Base-by-base conservation (phyloP, 2,888 invertebrate species). In the Quadroppia sp. region DNA sequence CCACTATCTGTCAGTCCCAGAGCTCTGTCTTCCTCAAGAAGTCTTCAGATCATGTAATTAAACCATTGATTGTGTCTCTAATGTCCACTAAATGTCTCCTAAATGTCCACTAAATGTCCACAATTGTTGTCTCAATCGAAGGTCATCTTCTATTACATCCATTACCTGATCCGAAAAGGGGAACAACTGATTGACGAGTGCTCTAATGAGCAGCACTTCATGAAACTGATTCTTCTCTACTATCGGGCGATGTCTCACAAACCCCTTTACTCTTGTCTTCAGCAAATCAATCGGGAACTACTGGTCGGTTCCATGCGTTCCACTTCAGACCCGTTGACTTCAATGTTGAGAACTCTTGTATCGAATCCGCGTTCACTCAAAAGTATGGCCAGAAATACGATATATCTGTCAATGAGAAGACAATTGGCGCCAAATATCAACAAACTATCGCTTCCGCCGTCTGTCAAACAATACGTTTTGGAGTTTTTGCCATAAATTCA, bases 101-200 rank as follows among this genome's bases (percentile, higher is more conserved):
- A 36, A 36, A 36, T 11, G 4, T 36, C 36, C n/a, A n/a, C n/a
- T n/a, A n/a, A n/a, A n/a, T n/a, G n/a, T n/a, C n/a, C n/a, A n/a
- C n/a, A n/a, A n/a, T n/a, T n/a, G n/a, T 72, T 4, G 30, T 72
- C 20, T 53, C 30, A 71, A 70, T 77, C 70, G 80, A 86, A 87
- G 83, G 86, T 88, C 77, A 83, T 89, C 70, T 89, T 88, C 80
- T 88, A 88, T 81, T 90, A 88, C 80, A 87, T 90, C 77, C 87
- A 89, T 82, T 83, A 88, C 79, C 86, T 89, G 77, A 88, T 88
- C 76, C 86, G 88, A 78, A 88, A 88, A 79, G 82, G 82, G 69
- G 80, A 82, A 71, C 80, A 82, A 20, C 78, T 84, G 9, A 80
- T 82, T 77, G 88, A 88, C 81, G 64, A 64, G 20, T 6, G 13